These are phyloP conservation scores for Exaiptasia diaphana DNA, from an alignment of 64 coral and sea anemone genomes.

Conservation along the genomic window DNA sequence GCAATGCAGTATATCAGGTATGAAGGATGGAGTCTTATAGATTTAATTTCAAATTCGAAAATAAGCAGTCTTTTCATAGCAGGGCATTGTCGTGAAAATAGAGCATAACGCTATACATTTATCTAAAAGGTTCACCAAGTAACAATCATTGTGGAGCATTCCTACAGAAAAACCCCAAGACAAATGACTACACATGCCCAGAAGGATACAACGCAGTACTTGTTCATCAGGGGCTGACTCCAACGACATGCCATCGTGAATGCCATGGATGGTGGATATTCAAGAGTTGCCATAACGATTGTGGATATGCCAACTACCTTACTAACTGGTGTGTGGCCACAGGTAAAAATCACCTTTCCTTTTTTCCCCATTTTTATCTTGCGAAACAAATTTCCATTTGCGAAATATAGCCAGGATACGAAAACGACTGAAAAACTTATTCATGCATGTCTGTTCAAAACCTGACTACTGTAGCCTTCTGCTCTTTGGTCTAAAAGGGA, in stretches of 20 bases:
- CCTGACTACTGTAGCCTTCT: too few species aligned
- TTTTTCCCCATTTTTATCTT: neutral
- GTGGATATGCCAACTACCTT: conserved; percentile 38
- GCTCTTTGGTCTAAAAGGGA: too few species aligned
- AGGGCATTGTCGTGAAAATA: too few species aligned
- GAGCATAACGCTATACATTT: too few species aligned
- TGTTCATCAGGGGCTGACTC: conserved; percentile 67
- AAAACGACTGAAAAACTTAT: too few species aligned
- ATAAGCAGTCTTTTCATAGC: too few species aligned
- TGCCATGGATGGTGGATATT: conserved; percentile 65
- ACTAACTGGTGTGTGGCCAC: conserved; percentile 84
- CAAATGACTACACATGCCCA: conserved; percentile 58
- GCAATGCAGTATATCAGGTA: conserved; percentile 57
- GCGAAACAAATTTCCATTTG: too few species aligned
- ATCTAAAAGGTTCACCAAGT: conserved; percentile 24
- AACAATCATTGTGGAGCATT: conserved; percentile 56
- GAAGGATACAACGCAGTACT: conserved; percentile 70
- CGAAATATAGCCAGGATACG: too few species aligned
- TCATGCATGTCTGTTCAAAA: too few species aligned
- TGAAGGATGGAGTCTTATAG: too few species aligned
- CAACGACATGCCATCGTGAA: conserved; percentile 28
- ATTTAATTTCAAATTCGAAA: too few species aligned
- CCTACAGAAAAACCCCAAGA: conserved; percentile 76
- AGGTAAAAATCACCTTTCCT: neutral
- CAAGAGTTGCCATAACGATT: conserved; percentile 60